Evolutionary conservation across 1,140 invertebrate species (phyloP).

Genomic region (Drosophila sucinea): DNA sequence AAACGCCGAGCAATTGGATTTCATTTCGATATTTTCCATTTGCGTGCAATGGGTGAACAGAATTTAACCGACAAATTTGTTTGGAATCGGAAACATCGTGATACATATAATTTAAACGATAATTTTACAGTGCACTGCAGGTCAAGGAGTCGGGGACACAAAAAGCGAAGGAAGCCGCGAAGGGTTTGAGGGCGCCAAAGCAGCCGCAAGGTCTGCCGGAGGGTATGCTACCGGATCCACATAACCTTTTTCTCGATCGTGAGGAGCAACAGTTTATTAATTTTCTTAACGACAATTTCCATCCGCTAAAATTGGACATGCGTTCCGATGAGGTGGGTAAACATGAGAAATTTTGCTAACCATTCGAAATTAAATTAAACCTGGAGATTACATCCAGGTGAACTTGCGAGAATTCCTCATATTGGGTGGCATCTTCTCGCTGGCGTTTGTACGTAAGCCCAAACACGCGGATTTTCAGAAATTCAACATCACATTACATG

Average conservation of each 20-base stretch:
- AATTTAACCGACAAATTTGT: too few relatives aligned
- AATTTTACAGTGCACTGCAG: background rate
- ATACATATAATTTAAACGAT: background rate
- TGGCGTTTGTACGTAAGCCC: constrained; percentile 59
- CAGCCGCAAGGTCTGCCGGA: constrained; percentile 43
- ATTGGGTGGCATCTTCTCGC: constrained; percentile 62
- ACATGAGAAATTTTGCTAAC: too few relatives aligned
- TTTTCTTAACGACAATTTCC: constrained; percentile 41
- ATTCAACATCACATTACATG: constrained; percentile 60
- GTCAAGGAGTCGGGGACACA: background rate
- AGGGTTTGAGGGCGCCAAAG: constrained; percentile 30
- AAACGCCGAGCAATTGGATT: too few relatives aligned
- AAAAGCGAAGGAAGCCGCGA: background rate
- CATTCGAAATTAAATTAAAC: too few relatives aligned
- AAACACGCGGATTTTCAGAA: constrained; percentile 48
- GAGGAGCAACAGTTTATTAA: constrained; percentile 39
- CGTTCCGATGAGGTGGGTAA: constrained; percentile 45
- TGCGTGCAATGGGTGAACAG: too few relatives aligned
- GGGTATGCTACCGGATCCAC: constrained; percentile 61
- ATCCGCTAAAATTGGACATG: constrained; percentile 47
- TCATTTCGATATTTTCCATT: too few relatives aligned
- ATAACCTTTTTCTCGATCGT: constrained; percentile 39
- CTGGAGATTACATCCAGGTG: constrained; percentile 33
- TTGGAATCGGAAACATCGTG: too few relatives aligned
- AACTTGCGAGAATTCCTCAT: constrained; percentile 64